Evolutionary conservation across 2,797 vertebrate species (phyloP).

Genomic region (Distichodus sexfasciatus): DNA sequence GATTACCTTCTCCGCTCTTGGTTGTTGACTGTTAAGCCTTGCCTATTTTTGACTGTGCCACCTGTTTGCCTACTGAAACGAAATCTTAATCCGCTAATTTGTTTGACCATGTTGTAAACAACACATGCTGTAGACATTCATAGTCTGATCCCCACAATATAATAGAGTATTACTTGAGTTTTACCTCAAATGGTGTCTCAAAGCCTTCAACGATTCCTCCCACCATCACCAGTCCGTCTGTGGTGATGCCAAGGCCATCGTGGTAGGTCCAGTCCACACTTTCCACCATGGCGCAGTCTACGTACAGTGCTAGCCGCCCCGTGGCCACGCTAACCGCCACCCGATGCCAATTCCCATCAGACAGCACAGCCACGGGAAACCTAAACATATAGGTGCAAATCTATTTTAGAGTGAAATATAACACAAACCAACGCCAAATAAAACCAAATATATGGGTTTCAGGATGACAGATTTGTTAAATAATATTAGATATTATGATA

Average conservation of each 20-base stretch:
- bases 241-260: slow-evolving; percentile 71
- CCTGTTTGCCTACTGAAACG: too few relatives aligned
- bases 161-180: slow-evolving; percentile 41
- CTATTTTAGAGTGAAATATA: too few relatives aligned
- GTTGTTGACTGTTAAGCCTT: too few relatives aligned
- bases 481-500: not conserved
- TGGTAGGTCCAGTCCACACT: slow-evolving; percentile 79
- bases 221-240: slow-evolving; percentile 78
- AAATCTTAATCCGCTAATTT: too few relatives aligned
- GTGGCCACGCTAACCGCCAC: slow-evolving; percentile 78
- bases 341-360: slow-evolving; percentile 81
- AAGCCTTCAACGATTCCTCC: slow-evolving; percentile 80
- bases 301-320: slow-evolving; percentile 71
- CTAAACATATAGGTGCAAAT: too few relatives aligned
- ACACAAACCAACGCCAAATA: not conserved
- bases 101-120: too few relatives aligned
- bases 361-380: slow-evolving; percentile 77
- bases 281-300: slow-evolving; percentile 85
- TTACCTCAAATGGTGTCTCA: slow-evolving; percentile 85
- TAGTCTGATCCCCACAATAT: too few relatives aligned
- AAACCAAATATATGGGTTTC: not conserved
- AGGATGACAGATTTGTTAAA: not conserved
- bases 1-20: too few relatives aligned
- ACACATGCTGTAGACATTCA: too few relatives aligned
- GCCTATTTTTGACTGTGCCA: too few relatives aligned